Percentiles rank a stretch among this genome's conserved stretches.
These are phyloP conservation scores for Formica selysi DNA, from an alignment of 1,140 invertebrate species.

Conservation along the genomic window DNA sequence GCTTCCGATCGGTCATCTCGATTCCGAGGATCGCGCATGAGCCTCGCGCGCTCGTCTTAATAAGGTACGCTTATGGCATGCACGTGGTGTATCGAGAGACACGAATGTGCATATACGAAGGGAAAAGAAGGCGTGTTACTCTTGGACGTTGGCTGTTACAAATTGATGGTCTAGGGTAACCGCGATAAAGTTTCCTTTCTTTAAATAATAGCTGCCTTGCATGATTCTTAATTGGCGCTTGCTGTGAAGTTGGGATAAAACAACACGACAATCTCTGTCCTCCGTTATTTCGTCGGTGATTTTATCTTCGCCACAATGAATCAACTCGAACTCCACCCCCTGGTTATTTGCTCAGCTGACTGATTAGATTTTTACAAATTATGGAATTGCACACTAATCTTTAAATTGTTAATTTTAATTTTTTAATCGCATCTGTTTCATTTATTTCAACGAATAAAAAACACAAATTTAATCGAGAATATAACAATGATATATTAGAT, in stretches of 20 bases:
- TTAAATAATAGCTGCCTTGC: conserved; percentile 11
- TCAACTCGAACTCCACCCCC: neutral
- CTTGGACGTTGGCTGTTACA: conserved; percentile 50
- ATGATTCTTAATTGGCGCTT: conserved; percentile 40
- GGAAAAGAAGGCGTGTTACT: conserved; percentile 49
- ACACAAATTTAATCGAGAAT: conserved; percentile 21
- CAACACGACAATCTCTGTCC: neutral
- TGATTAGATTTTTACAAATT: neutral
- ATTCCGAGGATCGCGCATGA: conserved; percentile 54
- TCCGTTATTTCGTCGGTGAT: neutral
- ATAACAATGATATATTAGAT: conserved; percentile 11
- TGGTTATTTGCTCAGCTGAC: neutral
- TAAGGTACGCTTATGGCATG: conserved; percentile 71
- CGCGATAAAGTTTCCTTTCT: conserved; percentile 43
- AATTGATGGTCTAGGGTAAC: conserved; percentile 50
- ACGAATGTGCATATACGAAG: conserved; percentile 25
- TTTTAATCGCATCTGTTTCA: neutral
- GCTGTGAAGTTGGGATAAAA: neutral
- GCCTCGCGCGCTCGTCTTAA: conserved; percentile 50
- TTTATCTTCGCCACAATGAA: conserved; percentile 24
- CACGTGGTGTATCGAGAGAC: conserved; percentile 63
- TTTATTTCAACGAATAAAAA: neutral
- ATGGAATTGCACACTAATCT: neutral
- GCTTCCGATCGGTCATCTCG: conserved; percentile 65
- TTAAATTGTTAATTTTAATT: neutral